A percentile compares a stretch with the other conserved stretches of the same genome.
These are phyloP conservation scores for Apamea sordens DNA, from an alignment of 2,888 invertebrate genomes.

Conservation along the genomic window DNA sequence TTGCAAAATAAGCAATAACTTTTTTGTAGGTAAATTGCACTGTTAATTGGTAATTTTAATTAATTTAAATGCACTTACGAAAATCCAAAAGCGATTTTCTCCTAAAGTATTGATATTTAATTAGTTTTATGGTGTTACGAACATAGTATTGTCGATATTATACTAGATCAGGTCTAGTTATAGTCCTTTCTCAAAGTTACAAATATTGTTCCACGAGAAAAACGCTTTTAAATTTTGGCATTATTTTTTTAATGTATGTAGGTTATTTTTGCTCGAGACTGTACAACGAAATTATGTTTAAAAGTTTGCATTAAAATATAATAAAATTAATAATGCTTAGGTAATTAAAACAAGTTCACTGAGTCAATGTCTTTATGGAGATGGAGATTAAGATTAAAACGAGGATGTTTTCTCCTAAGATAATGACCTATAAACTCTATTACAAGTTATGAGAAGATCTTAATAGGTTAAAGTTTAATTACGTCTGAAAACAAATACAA, in stretches of 20 bases:
- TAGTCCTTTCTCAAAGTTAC: not conserved
- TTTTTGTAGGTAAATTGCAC: not conserved
- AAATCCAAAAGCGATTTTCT: not conserved
- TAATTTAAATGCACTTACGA: too few species aligned
- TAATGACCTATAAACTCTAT: constrained; percentile 16
- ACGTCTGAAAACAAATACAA: constrained; percentile 25
- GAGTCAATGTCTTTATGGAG: not conserved
- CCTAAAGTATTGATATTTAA: not conserved
- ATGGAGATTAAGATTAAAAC: constrained; percentile 11
- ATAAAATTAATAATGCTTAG: not conserved
- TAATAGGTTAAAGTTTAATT: constrained; percentile 32
- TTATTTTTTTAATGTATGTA: too few species aligned
- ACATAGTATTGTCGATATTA: not conserved
- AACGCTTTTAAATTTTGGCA: not conserved
- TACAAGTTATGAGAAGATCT: constrained; percentile 17
- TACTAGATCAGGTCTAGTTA: not conserved
- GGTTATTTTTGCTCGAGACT: too few species aligned
- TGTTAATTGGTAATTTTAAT: too few species aligned
- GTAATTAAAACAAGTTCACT: not conserved
- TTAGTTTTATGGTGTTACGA: not conserved
- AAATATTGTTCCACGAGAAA: not conserved
- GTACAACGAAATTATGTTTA: not conserved
- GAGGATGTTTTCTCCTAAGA: constrained; percentile 26
- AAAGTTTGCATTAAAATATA: not conserved
- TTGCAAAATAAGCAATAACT: too few species aligned